These are phyloP conservation scores for Tupiocoris notatus DNA, from an alignment of 2,888 invertebrate species.

Conservation along the genomic window DNA sequence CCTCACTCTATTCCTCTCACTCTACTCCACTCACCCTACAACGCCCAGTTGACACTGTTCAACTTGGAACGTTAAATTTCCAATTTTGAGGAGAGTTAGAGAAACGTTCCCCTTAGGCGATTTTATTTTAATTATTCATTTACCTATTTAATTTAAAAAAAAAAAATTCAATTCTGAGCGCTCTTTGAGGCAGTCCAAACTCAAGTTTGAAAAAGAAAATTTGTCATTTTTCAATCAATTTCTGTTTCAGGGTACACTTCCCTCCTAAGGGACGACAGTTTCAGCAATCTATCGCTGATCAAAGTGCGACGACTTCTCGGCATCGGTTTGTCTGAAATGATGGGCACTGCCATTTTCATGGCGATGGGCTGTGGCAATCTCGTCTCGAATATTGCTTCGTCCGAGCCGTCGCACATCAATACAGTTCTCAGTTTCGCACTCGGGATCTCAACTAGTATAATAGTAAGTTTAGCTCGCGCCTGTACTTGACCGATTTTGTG, in stretches of 20 bases:
- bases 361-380: constrained; percentile 55
- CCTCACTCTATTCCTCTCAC: no score
- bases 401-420: constrained; percentile 52
- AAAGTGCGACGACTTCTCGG: constrained; percentile 47
- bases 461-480: constrained; percentile 51
- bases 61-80: no score
- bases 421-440: constrained; percentile 54
- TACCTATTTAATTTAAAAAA: no score
- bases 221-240: no score
- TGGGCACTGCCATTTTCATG: constrained; percentile 54
- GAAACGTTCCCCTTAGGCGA: no score
- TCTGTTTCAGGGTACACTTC: constrained; percentile 40
- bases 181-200: no score
- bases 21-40: no score
- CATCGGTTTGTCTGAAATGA: constrained; percentile 53
- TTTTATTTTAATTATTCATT: no score
- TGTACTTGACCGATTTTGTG: neutral
- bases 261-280: constrained; percentile 44
- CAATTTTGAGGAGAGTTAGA: no score
- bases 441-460: constrained; percentile 54
- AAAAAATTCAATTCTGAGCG: no score
- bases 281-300: constrained; percentile 40
- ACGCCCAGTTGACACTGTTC: no score
- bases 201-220: no score
- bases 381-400: constrained; percentile 49